Evolutionary conservation across 2,113 vertebrate genomes (phyloP).

Genomic region (Electrona antarctica): DNA sequence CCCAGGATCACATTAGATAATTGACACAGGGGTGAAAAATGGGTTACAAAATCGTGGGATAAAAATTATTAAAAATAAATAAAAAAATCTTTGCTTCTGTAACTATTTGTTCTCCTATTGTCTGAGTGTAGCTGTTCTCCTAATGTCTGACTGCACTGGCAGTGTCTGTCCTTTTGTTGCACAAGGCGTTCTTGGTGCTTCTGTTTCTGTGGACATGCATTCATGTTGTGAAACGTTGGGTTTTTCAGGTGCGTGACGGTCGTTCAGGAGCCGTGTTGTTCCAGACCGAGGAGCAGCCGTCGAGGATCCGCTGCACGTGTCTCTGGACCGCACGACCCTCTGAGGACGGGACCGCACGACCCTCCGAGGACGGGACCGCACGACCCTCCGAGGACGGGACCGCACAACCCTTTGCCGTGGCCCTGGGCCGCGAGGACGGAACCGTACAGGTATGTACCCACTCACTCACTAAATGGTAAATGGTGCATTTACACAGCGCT

Average conservation of each 20-base stretch:
- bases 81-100: no score
- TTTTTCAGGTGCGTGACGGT: constrained; percentile 84
- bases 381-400: constrained; percentile 79
- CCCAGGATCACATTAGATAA: no score
- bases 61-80: no score
- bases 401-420: constrained; percentile 73
- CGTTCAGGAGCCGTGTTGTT: constrained; percentile 78
- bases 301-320: constrained; percentile 85
- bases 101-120: no score
- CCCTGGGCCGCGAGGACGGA: constrained; percentile 85
- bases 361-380: constrained; percentile 78
- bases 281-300: constrained; percentile 79
- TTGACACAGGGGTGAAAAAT: no score
- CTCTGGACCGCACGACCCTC: constrained; percentile 71
- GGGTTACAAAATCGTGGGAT: no score
- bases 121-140: no score
- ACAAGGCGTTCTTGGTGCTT: background rate
- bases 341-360: constrained; percentile 80
- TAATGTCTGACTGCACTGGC: no score
- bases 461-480: no score
- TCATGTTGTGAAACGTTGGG: constrained; percentile 9
- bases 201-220: background rate
- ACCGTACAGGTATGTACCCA: constrained; percentile 2
- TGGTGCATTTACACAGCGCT: no score
- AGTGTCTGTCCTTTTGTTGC: no score